These are phyloP conservation scores for Athalia circularis DNA, from an alignment of 2,888 invertebrate genomes.

Conservation along the genomic window DNA sequence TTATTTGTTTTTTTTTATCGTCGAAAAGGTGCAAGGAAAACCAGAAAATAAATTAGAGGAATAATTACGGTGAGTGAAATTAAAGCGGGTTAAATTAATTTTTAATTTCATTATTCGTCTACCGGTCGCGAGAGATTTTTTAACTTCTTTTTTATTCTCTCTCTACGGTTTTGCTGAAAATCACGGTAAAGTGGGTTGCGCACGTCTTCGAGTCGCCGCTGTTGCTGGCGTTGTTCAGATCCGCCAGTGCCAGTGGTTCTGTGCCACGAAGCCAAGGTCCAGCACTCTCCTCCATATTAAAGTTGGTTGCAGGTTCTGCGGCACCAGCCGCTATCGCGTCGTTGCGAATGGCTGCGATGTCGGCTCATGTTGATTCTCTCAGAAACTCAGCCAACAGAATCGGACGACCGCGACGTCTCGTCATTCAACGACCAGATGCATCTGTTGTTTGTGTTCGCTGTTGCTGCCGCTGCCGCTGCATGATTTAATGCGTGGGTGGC, in stretches of 20 bases:
- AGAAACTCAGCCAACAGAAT: neutral
- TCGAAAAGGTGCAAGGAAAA: neutral
- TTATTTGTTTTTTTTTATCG: neutral
- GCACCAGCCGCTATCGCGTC: neutral
- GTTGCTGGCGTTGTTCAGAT: constrained; percentile 12
- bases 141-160: too few relatives aligned
- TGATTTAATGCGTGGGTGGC: neutral
- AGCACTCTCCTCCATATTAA: constrained; percentile 42
- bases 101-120: neutral
- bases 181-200: constrained; percentile 26
- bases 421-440: constrained; percentile 27
- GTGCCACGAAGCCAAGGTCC: constrained; percentile 46
- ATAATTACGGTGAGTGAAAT: neutral
- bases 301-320: neutral
- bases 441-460: constrained; percentile 13
- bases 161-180: neutral
- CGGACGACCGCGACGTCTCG: neutral
- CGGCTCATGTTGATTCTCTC: too few relatives aligned
- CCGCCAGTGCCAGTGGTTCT: constrained; percentile 38
- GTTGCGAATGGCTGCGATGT: neutral
- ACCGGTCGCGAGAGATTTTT: neutral
- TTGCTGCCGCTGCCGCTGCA: neutral
- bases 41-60: neutral
- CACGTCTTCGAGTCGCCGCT: constrained; percentile 15
- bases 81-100: neutral